Evolutionary conservation across 2,888 invertebrate species (phyloP).

Genomic region (Empis stercorea): DNA sequence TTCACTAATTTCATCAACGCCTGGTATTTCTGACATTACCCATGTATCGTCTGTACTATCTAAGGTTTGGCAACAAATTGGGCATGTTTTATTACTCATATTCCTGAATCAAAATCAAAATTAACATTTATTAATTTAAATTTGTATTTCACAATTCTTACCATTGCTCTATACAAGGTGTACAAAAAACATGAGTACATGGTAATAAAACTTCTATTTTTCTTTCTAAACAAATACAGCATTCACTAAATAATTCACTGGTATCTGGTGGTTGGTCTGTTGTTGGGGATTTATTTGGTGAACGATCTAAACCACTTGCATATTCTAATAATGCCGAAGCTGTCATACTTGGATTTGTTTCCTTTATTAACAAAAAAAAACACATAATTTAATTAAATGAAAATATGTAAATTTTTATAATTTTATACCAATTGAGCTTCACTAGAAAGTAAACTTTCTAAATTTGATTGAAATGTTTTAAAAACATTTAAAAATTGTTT

Average conservation of each 20-base stretch:
- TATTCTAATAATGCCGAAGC: conserved; percentile 35
- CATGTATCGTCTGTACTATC: conserved; percentile 51
- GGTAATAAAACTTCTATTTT: conserved; percentile 53
- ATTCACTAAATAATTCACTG: conserved; percentile 40
- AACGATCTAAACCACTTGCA: conserved; percentile 21
- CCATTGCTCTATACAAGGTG: conserved; percentile 61
- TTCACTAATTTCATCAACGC: conserved; percentile 43
- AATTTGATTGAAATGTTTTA: conserved; percentile 41
- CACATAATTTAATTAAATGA: not conserved
- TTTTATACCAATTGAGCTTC: conserved; percentile 15
- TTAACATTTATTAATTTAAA: not conserved
- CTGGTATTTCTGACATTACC: conserved; percentile 49
- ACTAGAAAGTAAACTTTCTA: conserved; percentile 27
- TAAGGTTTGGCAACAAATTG: conserved; percentile 51
- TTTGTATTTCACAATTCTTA: conserved; percentile 21
- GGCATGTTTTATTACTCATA: conserved; percentile 54
- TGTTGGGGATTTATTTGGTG: conserved; percentile 12
- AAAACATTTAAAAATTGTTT: conserved; percentile 51
- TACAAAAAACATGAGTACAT: conserved; percentile 58
- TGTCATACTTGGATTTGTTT: conserved; percentile 14
- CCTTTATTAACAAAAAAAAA: not conserved
- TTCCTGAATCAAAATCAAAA: conserved; percentile 41
- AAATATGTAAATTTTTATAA: not conserved
- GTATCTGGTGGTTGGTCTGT: conserved; percentile 15
- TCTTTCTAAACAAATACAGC: conserved; percentile 60